phyloP scores from a whole-genome alignment of 1,140 invertebrate species.

The Penaeus japonicus region DNA sequence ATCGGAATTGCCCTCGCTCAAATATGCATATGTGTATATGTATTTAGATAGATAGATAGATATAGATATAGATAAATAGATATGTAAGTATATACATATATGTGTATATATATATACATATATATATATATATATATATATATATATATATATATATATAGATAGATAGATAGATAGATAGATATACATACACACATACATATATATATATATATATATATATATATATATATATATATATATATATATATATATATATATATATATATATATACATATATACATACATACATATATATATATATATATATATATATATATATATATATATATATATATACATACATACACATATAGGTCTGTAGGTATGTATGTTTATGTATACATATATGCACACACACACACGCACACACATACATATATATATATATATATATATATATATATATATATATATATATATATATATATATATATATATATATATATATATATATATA shows the following conservation, averaged over 20 bases:
- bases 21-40: neutral
- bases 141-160: neutral
- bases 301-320: neutral
- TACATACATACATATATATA: neutral
- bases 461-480: neutral
- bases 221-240: neutral
- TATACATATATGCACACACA: constrained; percentile 2
- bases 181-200: neutral
- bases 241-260: neutral
- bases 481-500: neutral
- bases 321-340: neutral
- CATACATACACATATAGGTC: constrained; percentile 59
- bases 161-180: neutral
- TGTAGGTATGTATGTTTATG: constrained; percentile 70
- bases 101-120: neutral
- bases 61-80: neutral
- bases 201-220: neutral
- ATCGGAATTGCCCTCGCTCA: too few relatives aligned
- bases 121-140: neutral
- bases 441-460: neutral
- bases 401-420: neutral
- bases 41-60: neutral
- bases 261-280: neutral
- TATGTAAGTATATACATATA: neutral
- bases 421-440: neutral